Conservation (phyloP, 2,113 vertebrate genomes). For the Gymnorhina tibicen region DNA sequence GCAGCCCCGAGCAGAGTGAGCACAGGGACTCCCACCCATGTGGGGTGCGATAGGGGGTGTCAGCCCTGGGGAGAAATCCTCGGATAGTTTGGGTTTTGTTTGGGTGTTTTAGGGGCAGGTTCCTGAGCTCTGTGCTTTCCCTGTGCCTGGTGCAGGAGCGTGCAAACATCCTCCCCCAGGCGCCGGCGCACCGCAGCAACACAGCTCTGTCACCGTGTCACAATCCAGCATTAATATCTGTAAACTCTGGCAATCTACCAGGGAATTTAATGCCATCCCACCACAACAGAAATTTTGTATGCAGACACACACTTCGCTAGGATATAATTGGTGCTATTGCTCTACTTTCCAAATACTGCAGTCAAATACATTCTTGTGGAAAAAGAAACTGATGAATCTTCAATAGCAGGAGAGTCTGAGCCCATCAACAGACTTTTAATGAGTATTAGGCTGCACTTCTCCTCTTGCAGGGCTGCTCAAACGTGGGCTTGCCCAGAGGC, state of each 20-base stretch:
- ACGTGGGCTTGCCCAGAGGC: neutral
- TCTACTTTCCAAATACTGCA: conserved; percentile 19
- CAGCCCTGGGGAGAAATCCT: neutral
- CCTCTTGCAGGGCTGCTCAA: neutral
- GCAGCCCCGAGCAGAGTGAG: neutral
- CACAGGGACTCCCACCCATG: neutral
- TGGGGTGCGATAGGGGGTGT: neutral
- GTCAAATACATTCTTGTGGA: neutral
- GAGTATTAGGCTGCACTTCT: neutral
- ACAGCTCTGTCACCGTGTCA: neutral
- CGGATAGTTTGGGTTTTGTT: fast-evolving
- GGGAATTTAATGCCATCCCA: neutral
- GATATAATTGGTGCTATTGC: conserved; percentile 8
- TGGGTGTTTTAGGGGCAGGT: too few relatives aligned
- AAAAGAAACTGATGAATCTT: neutral
- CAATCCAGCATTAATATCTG: neutral
- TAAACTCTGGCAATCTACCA: neutral
- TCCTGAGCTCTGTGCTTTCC: neutral
- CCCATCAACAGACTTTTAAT: neutral
- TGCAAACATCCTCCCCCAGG: neutral
- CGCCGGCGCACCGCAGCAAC: neutral
- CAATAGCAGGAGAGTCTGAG: neutral
- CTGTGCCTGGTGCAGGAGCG: neutral
- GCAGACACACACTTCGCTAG: neutral
- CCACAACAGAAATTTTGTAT: neutral